Evolutionary conservation across 2,113 vertebrate genomes (phyloP).

Genomic region (Morone chrysops): DNA sequence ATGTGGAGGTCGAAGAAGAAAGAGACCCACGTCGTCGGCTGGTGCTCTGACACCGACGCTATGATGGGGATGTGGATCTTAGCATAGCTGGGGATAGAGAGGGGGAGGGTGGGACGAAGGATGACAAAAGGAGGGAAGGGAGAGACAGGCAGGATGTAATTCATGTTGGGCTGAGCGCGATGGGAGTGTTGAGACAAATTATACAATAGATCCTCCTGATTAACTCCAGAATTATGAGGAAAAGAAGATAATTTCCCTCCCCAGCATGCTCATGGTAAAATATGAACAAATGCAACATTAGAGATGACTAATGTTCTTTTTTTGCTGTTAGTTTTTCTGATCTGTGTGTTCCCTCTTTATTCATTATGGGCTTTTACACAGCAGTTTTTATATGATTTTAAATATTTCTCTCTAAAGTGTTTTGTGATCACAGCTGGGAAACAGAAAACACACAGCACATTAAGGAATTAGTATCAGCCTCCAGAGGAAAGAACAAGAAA

Average conservation of each 20-base stretch:
- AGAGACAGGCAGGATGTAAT: slow-evolving; percentile 41
- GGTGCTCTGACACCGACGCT: slow-evolving; percentile 98
- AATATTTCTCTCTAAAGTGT: slow-evolving; percentile 53
- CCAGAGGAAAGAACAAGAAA: background rate
- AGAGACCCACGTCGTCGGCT: slow-evolving; percentile 98
- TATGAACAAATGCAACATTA: slow-evolving; percentile 34
- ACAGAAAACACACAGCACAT: slow-evolving; percentile 53
- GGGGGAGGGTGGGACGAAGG: background rate
- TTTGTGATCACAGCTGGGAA: slow-evolving; percentile 55
- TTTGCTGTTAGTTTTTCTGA: slow-evolving; percentile 1
- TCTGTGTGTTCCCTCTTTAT: slow-evolving; percentile 37
- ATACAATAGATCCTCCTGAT: slow-evolving; percentile 62
- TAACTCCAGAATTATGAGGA: slow-evolving; percentile 50
- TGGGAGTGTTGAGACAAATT: slow-evolving; percentile 63
- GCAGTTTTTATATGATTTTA: slow-evolving; percentile 26
- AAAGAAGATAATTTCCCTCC: slow-evolving; percentile 28
- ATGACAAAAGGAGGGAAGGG: background rate
- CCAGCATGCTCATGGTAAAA: slow-evolving; percentile 33
- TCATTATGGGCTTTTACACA: slow-evolving; percentile 27
- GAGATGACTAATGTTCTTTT: slow-evolving; percentile 21
- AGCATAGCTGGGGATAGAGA: slow-evolving; percentile 88
- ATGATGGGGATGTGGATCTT: slow-evolving; percentile 99
- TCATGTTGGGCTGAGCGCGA: slow-evolving; percentile 35
- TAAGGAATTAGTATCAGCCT: slow-evolving; percentile 61
- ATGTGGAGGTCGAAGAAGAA: slow-evolving; percentile 99